Evolutionary conservation across 2,113 vertebrate species (phyloP).

Genomic region (Brachypodius melanocephalos): DNA sequence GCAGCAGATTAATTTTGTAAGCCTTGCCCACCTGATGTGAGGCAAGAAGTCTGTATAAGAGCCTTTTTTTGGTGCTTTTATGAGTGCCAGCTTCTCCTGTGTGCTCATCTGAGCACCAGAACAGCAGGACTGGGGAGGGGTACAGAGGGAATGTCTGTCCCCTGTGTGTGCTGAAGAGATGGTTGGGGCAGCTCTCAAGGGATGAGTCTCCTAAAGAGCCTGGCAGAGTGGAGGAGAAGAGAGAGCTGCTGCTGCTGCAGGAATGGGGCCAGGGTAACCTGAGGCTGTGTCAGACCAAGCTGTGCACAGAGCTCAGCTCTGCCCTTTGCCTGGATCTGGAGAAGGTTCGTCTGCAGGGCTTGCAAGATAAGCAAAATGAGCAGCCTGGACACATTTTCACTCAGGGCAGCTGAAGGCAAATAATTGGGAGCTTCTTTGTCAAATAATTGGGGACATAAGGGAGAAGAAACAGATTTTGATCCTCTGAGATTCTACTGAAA

Average conservation of each 20-base stretch:
- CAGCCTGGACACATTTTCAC: not conserved
- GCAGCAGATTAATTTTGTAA: not conserved
- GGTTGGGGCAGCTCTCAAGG: not conserved
- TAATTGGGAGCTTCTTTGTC: not conserved
- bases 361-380: not conserved
- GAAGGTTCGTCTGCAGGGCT: not conserved
- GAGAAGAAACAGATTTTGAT: not conserved
- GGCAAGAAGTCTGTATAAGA: not conserved
- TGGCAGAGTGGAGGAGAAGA: not conserved
- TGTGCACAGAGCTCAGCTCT: not conserved
- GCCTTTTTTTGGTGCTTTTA: not conserved
- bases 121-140: too few relatives aligned
- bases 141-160: not conserved
- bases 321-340: fast-evolving
- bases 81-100: not conserved
- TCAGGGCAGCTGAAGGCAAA: not conserved
- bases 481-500: not conserved
- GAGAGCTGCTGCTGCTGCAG: not conserved
- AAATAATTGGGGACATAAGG: not conserved
- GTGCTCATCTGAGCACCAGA: not conserved
- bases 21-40: not conserved
- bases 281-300: not conserved
- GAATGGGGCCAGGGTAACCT: not conserved
- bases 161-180: not conserved
- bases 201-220: not conserved